Conservation (phyloP, 2,888 invertebrate species). For the Chromoteleia sp. region DNA sequence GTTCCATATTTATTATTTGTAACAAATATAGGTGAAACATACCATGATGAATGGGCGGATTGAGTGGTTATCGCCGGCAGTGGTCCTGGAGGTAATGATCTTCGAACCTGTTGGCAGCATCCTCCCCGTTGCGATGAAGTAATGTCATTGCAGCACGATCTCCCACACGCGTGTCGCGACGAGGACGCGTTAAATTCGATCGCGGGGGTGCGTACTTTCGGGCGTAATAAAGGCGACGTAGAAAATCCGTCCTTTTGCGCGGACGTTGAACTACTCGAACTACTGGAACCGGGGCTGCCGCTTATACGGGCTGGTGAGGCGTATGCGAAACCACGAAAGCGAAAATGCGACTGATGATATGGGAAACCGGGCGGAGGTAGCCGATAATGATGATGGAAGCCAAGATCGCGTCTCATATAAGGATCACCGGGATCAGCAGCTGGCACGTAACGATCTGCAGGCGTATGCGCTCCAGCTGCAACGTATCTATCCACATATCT, state of each 20-base stretch:
- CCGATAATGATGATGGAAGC: conserved; percentile 87
- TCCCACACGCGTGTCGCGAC: conserved; percentile 75
- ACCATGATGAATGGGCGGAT: conserved; percentile 81
- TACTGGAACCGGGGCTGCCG: conserved; percentile 85
- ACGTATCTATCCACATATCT: conserved; percentile 86
- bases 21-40: conserved; percentile 70
- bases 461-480: conserved; percentile 89
- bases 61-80: conserved; percentile 80
- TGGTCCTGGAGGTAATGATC: conserved; percentile 87
- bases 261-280: conserved; percentile 85
- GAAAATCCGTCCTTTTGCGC: conserved; percentile 84
- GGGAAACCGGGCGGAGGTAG: conserved; percentile 85
- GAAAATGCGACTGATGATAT: conserved; percentile 83
- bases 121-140: conserved; percentile 85
- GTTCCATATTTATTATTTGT: neutral
- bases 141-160: conserved; percentile 85
- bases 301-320: conserved; percentile 81
- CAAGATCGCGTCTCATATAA: conserved; percentile 87
- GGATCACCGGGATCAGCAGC: conserved; percentile 85
- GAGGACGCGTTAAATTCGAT: conserved; percentile 77
- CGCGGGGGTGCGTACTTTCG: conserved; percentile 82
- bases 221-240: conserved; percentile 84
- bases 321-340: conserved; percentile 82
- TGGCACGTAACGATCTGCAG: conserved; percentile 90
- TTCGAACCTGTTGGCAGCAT: conserved; percentile 87